Base-by-base conservation (phyloP, 1,140 invertebrate genomes). In the Ceratosolen solmsi region DNA sequence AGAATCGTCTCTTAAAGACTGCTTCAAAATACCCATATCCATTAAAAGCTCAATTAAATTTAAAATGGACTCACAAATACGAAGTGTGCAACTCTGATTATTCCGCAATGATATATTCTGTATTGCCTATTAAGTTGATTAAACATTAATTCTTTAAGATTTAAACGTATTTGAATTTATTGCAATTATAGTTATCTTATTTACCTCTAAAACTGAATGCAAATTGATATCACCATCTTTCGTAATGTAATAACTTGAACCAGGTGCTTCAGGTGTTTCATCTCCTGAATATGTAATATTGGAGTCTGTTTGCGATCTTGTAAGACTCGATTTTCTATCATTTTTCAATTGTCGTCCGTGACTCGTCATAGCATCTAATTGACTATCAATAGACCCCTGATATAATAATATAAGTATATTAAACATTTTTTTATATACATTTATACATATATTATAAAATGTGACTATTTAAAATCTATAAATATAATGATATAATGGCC, bases 191-290 rank as follows among this genome's bases (percentile, higher is more conserved):
- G 20, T 30, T 49, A n/a, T 79, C 49, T n/a, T 63, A 78, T 27
- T 82, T 92, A 96, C 96, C 93, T 97, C 97, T 22, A 99, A 91
- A 2, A 99, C 95, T 13, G 99, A 96, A 90, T 96, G 94, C 83
- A 97, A 94, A 90, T 99, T 96, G 60, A 99, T 95, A 87, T 98
- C 96, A 0, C 99, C 99, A 87, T 99, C 97, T 87, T 96, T 95
- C 41, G 98, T 98, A 41, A 99, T 99, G 86, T 99, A 99, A 89
- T 95, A 94, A 22, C 95, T 91, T 0, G 98, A 97, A 0, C 98
- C 99, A 0, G 97, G 94, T 1, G 97, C 97, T 92, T 98, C 96
- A 4, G 94, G 94, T 75, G 94, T 90, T 85, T 97, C 96, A 84
- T 96, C 95, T 1, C 94, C 93, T 9, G 93, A 92, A 87, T 99